Evolutionary conservation across 2,113 vertebrate genomes (phyloP), one percentile per base, ranked within the genome.

Genomic region (Vulpes vulpes): DNA sequence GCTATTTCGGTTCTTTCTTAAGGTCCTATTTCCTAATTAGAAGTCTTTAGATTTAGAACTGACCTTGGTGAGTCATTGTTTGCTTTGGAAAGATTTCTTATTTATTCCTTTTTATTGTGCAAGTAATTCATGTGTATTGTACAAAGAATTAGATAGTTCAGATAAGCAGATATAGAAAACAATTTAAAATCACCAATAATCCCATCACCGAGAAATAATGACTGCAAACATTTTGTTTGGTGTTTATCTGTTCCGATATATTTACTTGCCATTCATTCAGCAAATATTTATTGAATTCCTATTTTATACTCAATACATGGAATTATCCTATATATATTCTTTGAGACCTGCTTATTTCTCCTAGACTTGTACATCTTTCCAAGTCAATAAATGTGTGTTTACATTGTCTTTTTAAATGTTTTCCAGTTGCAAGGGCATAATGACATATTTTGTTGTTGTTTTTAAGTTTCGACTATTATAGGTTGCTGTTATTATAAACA

Each of bases 201-300:
- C 43, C 65, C n/a, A 79, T 97, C 76, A 74, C 55, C 57, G 8
- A 94, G 57, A 91, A 96, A 91, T 96, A 89, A 96, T 67, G 91
- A 91, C 93, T 91, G 30, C 11, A 62, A 78, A 79, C 43, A n/a
- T 96, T 96, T 90, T 76, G 7, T 91, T 91, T 92, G 93, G n/a
- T 95, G 30, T 93, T 97, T 85, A 73, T 94, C 80, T 97, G 60
- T 78, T 96, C 35, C 96, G 81, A 94, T 53, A 69, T 85, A 85
- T 94, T 97, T 93, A 81, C 96, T 96, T 96, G 49, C n/a, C 62
- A 82, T 93, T 93, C 67, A 69, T 79, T 96, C 90, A 49, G 38
- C 65, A 96, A 96, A 96, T 91, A 94, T 91, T 94, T 93, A 94
- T 93, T 97, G 97, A 96, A 95, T 96, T 97, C 71, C 86, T 95